Evolutionary conservation across 2,888 invertebrate species (phyloP).

Genomic region (Salpingus planirostris): DNA sequence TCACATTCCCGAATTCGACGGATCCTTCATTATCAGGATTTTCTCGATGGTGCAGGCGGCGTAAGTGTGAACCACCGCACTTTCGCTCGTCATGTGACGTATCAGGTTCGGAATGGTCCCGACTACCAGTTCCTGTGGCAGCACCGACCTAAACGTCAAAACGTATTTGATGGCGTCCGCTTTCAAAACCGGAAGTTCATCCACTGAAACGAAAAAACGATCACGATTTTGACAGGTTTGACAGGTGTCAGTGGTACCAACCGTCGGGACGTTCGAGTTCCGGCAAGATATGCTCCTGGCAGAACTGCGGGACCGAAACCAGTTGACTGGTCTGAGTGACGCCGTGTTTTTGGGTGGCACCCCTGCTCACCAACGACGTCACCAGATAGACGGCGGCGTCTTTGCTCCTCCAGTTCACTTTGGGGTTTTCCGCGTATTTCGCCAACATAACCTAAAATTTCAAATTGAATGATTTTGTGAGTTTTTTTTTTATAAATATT

Average conservation of each 20-base stretch:
- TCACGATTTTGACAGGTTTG: no score
- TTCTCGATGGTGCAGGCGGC: constrained; percentile 89
- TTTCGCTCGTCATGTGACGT: constrained; percentile 63
- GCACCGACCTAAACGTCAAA: constrained; percentile 88
- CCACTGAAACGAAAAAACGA: constrained; percentile 55
- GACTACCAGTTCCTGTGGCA: constrained; percentile 70
- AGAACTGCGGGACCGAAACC: constrained; percentile 86
- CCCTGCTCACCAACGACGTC: constrained; percentile 87
- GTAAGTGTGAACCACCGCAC: constrained; percentile 89
- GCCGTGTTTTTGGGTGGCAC: constrained; percentile 80
- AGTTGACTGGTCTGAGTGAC: constrained; percentile 85
- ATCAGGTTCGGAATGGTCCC: constrained; percentile 71
- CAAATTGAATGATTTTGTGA: constrained; percentile 20
- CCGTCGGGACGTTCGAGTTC: constrained; percentile 71
- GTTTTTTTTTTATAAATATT: constrained; percentile 40
- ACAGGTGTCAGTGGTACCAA: constrained; percentile 3
- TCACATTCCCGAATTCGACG: constrained; percentile 49
- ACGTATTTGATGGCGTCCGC: constrained; percentile 95
- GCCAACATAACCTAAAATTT: constrained; percentile 69
- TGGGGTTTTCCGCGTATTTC: constrained; percentile 68
- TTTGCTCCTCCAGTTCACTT: constrained; percentile 82
- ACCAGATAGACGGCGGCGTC: constrained; percentile 95
- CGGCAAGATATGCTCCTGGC: constrained; percentile 73
- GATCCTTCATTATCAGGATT: constrained; percentile 65
- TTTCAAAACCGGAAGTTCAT: constrained; percentile 82